These are phyloP conservation scores for Drosophila lacicola DNA, from an alignment of 2,888 invertebrate species.

Conservation along the genomic window DNA sequence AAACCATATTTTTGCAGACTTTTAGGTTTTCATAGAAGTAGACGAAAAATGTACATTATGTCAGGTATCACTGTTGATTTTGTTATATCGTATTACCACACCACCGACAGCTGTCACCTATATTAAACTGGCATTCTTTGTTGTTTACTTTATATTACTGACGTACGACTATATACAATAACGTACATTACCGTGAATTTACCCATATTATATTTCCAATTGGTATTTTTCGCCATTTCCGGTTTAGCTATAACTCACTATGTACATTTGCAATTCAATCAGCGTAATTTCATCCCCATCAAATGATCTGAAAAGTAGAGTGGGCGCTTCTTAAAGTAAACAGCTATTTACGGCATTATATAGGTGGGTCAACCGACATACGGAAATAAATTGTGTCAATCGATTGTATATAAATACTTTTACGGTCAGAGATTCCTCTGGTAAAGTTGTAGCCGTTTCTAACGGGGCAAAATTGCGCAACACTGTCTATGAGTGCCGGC, in stretches of 20 bases:
- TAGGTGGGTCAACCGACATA: not conserved
- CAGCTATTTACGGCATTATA: not conserved
- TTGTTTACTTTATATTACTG: not conserved
- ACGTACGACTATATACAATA: no score
- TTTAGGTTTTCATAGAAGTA: no score
- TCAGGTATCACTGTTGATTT: no score
- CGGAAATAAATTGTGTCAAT: not conserved
- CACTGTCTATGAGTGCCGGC: constrained; percentile 41
- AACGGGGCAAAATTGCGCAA: constrained; percentile 11
- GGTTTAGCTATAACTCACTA: not conserved
- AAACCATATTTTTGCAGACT: no score
- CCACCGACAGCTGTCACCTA: no score
- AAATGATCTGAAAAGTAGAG: no score
- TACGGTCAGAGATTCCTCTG: not conserved
- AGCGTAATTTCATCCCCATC: not conserved
- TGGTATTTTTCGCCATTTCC: not conserved
- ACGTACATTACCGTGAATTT: not conserved
- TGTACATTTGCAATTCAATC: not conserved
- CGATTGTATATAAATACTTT: not conserved
- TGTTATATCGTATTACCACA: no score
- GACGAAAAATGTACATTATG: no score
- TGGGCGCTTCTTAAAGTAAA: no score
- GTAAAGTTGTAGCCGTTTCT: not conserved
- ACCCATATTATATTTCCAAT: not conserved
- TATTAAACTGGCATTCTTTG: not conserved